phyloP scores from a whole-genome alignment of 2,888 invertebrate genomes.

The Hipparchia sbordonii region DNA sequence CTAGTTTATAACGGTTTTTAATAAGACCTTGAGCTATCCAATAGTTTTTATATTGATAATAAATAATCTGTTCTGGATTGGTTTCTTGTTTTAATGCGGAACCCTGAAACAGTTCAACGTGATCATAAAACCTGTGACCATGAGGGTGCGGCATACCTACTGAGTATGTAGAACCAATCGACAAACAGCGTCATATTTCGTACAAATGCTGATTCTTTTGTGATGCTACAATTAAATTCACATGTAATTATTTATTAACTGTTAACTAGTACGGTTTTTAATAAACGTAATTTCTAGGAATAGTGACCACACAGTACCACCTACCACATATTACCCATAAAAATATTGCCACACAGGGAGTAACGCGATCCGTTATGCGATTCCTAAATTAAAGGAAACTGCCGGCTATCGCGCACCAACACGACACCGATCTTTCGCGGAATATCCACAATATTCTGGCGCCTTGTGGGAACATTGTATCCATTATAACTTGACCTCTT shows the following conservation, averaged over 20 bases:
- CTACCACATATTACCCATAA: slow-evolving; percentile 37
- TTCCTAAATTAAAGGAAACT: slow-evolving; percentile 69
- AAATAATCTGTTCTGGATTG: too few relatives aligned
- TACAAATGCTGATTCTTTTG: not conserved
- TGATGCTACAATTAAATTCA: slow-evolving; percentile 11
- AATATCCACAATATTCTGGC: slow-evolving; percentile 55
- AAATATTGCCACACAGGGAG: slow-evolving; percentile 40
- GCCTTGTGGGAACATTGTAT: slow-evolving; percentile 63
- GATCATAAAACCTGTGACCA: too few relatives aligned
- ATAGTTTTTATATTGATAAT: too few relatives aligned
- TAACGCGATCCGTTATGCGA: slow-evolving; percentile 52
- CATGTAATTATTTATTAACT: slow-evolving; percentile 10
- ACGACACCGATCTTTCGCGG: slow-evolving; percentile 59
- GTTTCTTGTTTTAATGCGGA: too few relatives aligned
- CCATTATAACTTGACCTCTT: slow-evolving; percentile 16
- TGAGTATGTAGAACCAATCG: slow-evolving; percentile 5
- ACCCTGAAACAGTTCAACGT: too few relatives aligned
- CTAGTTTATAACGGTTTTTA: too few relatives aligned
- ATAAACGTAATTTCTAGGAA: slow-evolving; percentile 33
- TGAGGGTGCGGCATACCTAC: not conserved
- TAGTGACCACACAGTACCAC: slow-evolving; percentile 35
- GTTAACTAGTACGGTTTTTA: slow-evolving; percentile 11
- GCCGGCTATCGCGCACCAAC: slow-evolving; percentile 43
- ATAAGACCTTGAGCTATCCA: too few relatives aligned
- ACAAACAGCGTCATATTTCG: not conserved